Conservation (phyloP, 2,113 vertebrate species). For the Sciurus niger region DNA sequence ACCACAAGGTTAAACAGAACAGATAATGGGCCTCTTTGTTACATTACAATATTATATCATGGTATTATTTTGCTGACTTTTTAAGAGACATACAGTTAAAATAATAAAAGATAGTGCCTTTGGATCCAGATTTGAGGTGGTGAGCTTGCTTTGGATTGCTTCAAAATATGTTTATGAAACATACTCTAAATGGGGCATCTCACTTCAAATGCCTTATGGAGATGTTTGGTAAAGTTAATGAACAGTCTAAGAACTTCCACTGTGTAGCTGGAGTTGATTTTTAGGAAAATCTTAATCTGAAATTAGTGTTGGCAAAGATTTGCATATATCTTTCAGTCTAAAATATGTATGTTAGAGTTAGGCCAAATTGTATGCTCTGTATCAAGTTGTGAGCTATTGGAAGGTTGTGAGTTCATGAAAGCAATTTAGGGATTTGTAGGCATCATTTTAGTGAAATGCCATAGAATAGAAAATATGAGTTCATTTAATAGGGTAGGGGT, state of each 20-base stretch:
- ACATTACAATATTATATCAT: neutral
- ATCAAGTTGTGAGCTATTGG: neutral
- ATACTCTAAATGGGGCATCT: constrained; percentile 39
- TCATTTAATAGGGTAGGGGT: neutral
- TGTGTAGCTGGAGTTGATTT: constrained; percentile 30
- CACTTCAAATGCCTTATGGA: neutral
- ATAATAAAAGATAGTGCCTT: neutral
- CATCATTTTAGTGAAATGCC: constrained; percentile 2
- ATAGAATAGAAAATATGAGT: neutral
- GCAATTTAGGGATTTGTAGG: constrained; percentile 24
- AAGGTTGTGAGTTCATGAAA: neutral
- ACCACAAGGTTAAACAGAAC: neutral
- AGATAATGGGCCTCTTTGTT: neutral
- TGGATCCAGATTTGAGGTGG: neutral
- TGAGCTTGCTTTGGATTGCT: neutral
- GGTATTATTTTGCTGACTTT: neutral
- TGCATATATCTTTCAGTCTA: constrained; percentile 54
- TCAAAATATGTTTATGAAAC: neutral
- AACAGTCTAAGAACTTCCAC: neutral
- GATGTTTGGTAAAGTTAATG: constrained; percentile 60
- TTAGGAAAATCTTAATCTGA: constrained; percentile 48
- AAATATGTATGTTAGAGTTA: neutral
- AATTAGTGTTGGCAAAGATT: constrained; percentile 63
- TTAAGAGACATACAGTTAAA: neutral
- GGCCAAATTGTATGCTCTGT: neutral